Base-by-base conservation (phyloP, 2,797 vertebrate species). In the Sitta carolinensis region DNA sequence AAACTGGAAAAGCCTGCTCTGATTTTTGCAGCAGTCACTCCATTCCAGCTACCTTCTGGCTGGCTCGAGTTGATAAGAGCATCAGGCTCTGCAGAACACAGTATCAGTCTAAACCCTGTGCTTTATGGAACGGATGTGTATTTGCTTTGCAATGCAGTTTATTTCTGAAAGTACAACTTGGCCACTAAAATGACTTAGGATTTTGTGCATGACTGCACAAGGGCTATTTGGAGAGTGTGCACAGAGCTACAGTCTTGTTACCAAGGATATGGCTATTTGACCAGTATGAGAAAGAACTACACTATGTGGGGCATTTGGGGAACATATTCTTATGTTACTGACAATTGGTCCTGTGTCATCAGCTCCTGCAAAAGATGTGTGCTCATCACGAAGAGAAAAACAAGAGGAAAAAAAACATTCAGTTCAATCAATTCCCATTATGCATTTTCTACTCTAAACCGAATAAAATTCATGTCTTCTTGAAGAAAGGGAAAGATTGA, bases 21-120 rank as follows among this genome's bases (percentile, higher is more conserved):
- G 62, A 85, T 88, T 86, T 78, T 84, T 76, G 86, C 10, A 0
- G 47, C 14, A 85, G 54, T 75, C 16, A 18, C 45, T 83, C 54
- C 43, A 68, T 83, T 91, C 68, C 82, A 84, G 75, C 79, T 73
- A 92, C 92, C 55, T 94, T 92, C 66, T 85, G 68, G 30, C 51
- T 81, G 47, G n/a, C 57, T 87, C 2, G 4, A 72, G 54, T 13
- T 85, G 75, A 67, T 48, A 95, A 77, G 89, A 85, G 45, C 40
- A 62, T 47, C 73, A 63, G 50, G 45, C 75, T 80, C 75, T 62
- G 64, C 43, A 78, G 40, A 50, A 77, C 5, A 14, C 8, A 34
- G 13, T 27, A 85, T 72, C 30, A 77, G 48, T 75, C 64, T 87
- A 85, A 83, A 7, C 11, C 19, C 13, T 62, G 50, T 42, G 64